Conservation (phyloP, 1,140 invertebrate species). For the Danaus melanippus region DNA sequence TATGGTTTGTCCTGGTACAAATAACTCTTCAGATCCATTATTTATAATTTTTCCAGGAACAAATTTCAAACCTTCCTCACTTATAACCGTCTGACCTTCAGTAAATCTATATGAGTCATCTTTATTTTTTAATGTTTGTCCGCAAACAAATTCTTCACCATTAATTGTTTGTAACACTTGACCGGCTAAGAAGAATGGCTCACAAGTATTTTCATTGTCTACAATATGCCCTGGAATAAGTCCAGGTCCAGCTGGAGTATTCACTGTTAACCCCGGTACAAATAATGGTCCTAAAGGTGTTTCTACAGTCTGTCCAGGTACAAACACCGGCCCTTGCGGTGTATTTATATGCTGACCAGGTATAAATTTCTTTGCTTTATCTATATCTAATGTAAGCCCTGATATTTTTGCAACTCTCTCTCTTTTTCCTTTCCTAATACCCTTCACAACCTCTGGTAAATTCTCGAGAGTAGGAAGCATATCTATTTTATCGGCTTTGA, state of each 20-base stretch:
- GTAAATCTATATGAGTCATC: slow-evolving; percentile 75
- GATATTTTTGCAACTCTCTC: slow-evolving; percentile 75
- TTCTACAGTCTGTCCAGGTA: slow-evolving; percentile 82
- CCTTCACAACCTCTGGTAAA: slow-evolving; percentile 76
- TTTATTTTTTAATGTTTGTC: slow-evolving; percentile 76
- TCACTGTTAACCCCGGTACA: slow-evolving; percentile 81
- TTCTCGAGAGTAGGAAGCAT: slow-evolving; percentile 76
- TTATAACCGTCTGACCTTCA: slow-evolving; percentile 78
- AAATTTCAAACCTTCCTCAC: slow-evolving; percentile 78
- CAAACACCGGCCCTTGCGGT: slow-evolving; percentile 77
- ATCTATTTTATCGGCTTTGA: slow-evolving; percentile 67
- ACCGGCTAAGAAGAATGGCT: slow-evolving; percentile 78
- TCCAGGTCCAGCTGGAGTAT: slow-evolving; percentile 76
- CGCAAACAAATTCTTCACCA: slow-evolving; percentile 77
- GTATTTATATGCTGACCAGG: slow-evolving; percentile 81
- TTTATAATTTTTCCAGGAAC: slow-evolving; percentile 76
- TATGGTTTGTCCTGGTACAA: slow-evolving; percentile 81
- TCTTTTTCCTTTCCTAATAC: slow-evolving; percentile 75
- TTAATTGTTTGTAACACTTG: slow-evolving; percentile 76
- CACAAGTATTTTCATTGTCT: slow-evolving; percentile 72
- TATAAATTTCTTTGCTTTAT: slow-evolving; percentile 77
- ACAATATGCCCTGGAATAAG: slow-evolving; percentile 81
- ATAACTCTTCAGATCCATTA: slow-evolving; percentile 67
- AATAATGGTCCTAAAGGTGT: slow-evolving; percentile 78
- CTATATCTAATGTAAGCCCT: slow-evolving; percentile 77